Base-by-base conservation (phyloP, 2,888 invertebrate species). In the Pollenia angustigena region DNA sequence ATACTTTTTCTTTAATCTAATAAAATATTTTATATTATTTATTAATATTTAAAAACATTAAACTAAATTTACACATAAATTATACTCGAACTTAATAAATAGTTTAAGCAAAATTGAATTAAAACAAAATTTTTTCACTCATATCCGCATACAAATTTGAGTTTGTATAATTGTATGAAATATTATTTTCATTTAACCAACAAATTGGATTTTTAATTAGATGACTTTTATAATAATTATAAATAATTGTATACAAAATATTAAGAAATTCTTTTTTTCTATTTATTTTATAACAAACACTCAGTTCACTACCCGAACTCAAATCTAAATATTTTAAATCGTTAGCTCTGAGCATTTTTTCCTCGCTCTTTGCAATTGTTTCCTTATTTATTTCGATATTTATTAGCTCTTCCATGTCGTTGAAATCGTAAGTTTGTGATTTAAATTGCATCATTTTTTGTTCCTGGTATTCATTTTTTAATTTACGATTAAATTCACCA, bases 401-500 rank as follows among this genome's bases (percentile, higher is more conserved):
- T 40, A 88, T 62, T 42, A 88, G 64, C 6, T 79, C 12, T 4
- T 82, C 87, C 72, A 88, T 88, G 40, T 88, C 88, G 50, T 82
- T 84, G 32, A 85, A 71, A 71, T 85, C 85, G 48, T 88, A 85
- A 1, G 23, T 32, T 16, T 68, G 72, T 4, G 66, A 32, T 50
- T 62, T 72, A 11, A 81, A 14, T 23, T 72, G 23, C 0, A 2
- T 10, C n/a, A 56, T 11, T 56, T 81, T 87, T 14, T 81, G 81
- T 18, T 78, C 56, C 4, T 11, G 50, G 7, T 72, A 48, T 54
- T 72, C 81, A 14, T 14, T 46, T 79, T 92, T 89, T 2, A 92
- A 66, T 84, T 93, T 92, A 6, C 90, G 95, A 87, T 95, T 94
- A 90, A 97, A 97, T 92, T 96, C 95, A 56, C 94, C 94, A 88